These are phyloP conservation scores for Tachina grossa DNA, from an alignment of 2,888 invertebrate genomes.

Conservation along the genomic window DNA sequence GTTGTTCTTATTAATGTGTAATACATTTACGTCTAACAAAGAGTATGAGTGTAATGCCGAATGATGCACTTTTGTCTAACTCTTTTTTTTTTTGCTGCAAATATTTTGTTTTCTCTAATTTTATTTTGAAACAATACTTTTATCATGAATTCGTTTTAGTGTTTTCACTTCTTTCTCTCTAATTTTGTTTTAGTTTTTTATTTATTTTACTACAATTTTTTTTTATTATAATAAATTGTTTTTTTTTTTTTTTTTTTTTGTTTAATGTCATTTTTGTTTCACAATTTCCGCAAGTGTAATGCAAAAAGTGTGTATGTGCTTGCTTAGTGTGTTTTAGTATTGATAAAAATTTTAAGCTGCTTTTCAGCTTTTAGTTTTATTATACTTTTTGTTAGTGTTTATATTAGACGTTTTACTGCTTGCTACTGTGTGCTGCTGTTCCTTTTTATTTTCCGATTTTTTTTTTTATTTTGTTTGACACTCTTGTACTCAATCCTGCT, in stretches of 20 bases:
- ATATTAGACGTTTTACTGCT: neutral
- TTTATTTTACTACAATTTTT: slow-evolving; percentile 43
- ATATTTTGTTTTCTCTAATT: slow-evolving; percentile 27
- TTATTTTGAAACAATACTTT: slow-evolving; percentile 52
- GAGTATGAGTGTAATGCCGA: slow-evolving; percentile 36
- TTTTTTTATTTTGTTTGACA: slow-evolving; percentile 1
- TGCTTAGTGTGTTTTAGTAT: slow-evolving; percentile 68
- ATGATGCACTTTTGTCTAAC: slow-evolving; percentile 58
- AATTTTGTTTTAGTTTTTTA: slow-evolving; percentile 46
- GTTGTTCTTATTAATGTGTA: slow-evolving; percentile 13
- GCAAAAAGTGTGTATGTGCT: slow-evolving; percentile 43
- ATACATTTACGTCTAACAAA: neutral
- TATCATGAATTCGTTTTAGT: slow-evolving; percentile 42
- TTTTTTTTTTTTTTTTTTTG: slow-evolving; percentile 20
- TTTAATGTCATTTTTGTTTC: slow-evolving; percentile 60
- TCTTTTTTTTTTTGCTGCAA: neutral
- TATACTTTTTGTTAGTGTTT: slow-evolving; percentile 25
- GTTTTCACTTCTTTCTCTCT: neutral
- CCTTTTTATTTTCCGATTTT: neutral
- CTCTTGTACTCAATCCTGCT: slow-evolving; percentile 43
- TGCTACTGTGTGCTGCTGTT: neutral
- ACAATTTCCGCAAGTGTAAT: slow-evolving; percentile 67
- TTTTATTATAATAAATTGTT: neutral
- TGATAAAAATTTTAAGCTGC: slow-evolving; percentile 68
- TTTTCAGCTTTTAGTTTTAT: slow-evolving; percentile 66